These are phyloP conservation scores for Pyxicephalus adspersus DNA, from an alignment of 2,113 vertebrate species.

Conservation along the genomic window DNA sequence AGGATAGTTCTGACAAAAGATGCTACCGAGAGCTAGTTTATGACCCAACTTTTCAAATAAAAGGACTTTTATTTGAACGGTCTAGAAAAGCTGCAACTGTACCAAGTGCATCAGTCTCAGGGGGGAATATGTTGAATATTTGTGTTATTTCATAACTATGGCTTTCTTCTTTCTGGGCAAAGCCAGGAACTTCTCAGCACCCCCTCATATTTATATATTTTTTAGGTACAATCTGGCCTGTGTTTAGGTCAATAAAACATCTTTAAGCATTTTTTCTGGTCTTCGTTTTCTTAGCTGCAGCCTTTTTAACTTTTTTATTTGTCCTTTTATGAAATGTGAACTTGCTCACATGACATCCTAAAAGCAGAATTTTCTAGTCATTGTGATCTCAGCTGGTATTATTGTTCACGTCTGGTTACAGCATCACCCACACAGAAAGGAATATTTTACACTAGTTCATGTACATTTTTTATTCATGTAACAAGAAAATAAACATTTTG, in stretches of 20 bases:
- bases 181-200: too few species aligned
- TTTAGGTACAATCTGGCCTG: constrained; percentile 80
- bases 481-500: constrained; percentile 4
- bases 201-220: too few species aligned
- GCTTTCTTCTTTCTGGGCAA: too few species aligned
- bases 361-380: constrained; percentile 9
- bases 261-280: constrained; percentile 84
- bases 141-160: too few species aligned
- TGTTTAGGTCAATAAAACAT: constrained; percentile 86
- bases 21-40: too few species aligned
- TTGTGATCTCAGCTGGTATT: constrained; percentile 43
- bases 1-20: too few species aligned
- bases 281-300: constrained; percentile 78
- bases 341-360: constrained; percentile 73
- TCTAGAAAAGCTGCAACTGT: too few species aligned
- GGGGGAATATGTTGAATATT: too few species aligned
- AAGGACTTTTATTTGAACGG: too few species aligned
- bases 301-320: constrained; percentile 79
- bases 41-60: too few species aligned
- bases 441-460: neutral
- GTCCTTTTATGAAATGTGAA: constrained; percentile 76
- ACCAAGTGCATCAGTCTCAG: too few species aligned
- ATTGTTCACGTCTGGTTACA: constrained; percentile 60
- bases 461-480: constrained; percentile 12
- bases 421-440: constrained; percentile 15